These are phyloP conservation scores for Capromys pilorides DNA, from an alignment of 2,797 vertebrate species.

Conservation along the genomic window DNA sequence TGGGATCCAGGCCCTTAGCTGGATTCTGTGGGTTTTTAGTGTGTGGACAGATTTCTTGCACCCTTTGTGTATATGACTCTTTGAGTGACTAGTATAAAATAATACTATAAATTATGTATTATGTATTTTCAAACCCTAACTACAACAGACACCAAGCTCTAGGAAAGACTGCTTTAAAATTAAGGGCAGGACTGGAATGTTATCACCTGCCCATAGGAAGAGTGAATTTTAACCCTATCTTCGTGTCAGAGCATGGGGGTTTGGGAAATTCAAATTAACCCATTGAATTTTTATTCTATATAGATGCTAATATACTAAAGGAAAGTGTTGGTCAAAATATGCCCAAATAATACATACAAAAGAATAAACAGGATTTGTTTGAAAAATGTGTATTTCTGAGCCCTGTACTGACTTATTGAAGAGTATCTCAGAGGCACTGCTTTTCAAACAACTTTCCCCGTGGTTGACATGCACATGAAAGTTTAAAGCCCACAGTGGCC, in stretches of 20 bases:
- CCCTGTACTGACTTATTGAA: not conserved
- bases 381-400: not conserved
- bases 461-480: not conserved
- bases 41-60: too few relatives aligned
- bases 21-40: too few relatives aligned
- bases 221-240: not conserved
- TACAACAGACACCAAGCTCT: not conserved
- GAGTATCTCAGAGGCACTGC: too few relatives aligned
- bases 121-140: too few relatives aligned
- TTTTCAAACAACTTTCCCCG: not conserved
- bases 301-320: not conserved
- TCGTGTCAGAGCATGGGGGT: not conserved
- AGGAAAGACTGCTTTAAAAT: not conserved
- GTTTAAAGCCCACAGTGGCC: not conserved
- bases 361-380: not conserved
- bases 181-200: not conserved
- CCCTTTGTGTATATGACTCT: too few relatives aligned
- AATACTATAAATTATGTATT: too few relatives aligned
- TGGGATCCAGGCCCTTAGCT: too few relatives aligned
- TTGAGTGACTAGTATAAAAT: too few relatives aligned
- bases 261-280: slow-evolving; percentile 6
- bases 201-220: not conserved
- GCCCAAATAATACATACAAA: not conserved
- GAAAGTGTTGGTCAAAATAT: not conserved
- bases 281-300: not conserved